phyloP scores from a whole-genome alignment of 2,113 vertebrate species.

The Perccottus glenii region DNA sequence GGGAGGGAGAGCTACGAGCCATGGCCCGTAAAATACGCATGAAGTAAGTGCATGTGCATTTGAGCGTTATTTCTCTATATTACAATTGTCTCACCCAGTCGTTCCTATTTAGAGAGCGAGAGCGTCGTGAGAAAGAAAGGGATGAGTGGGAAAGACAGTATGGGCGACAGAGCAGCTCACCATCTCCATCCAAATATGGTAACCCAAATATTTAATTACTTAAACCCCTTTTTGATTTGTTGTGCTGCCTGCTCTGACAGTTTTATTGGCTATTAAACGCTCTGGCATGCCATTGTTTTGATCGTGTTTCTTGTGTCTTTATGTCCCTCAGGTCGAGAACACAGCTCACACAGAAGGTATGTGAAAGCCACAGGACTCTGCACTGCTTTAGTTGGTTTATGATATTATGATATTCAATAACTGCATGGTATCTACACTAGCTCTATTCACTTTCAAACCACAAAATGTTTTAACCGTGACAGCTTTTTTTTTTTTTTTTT shows the following conservation, averaged over 20 bases:
- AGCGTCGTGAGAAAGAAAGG: slow-evolving; percentile 89
- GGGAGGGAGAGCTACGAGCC: slow-evolving; percentile 92
- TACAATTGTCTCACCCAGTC: slow-evolving; percentile 39
- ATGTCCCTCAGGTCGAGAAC: slow-evolving; percentile 77
- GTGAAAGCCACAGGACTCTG: slow-evolving; percentile 52
- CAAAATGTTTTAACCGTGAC: too few species aligned
- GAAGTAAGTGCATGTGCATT: slow-evolving; percentile 82
- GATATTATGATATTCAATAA: slow-evolving; percentile 2
- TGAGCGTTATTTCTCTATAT: slow-evolving; percentile 36
- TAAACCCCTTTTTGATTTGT: slow-evolving; percentile 1
- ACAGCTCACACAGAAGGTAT: slow-evolving; percentile 80
- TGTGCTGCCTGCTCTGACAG: slow-evolving; percentile 31
- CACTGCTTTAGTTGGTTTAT: slow-evolving; percentile 11
- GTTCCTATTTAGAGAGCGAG: slow-evolving; percentile 83
- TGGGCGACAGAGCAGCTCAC: slow-evolving; percentile 88
- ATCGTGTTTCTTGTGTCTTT: slow-evolving; percentile 51
- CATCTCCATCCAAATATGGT: slow-evolving; percentile 87
- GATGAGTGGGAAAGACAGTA: slow-evolving; percentile 94
- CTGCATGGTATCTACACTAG: not conserved
- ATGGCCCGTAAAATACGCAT: slow-evolving; percentile 96
- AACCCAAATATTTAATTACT: slow-evolving; percentile 20
- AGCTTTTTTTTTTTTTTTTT: too few species aligned
- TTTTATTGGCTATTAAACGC: slow-evolving; percentile 29
- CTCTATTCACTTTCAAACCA: not conserved
- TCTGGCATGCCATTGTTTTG: slow-evolving; percentile 49